Percentiles rank a stretch among this genome's conserved stretches.
Evolutionary conservation across 2,888 invertebrate species (phyloP).

Genomic region (Latrodectus hesperus): DNA sequence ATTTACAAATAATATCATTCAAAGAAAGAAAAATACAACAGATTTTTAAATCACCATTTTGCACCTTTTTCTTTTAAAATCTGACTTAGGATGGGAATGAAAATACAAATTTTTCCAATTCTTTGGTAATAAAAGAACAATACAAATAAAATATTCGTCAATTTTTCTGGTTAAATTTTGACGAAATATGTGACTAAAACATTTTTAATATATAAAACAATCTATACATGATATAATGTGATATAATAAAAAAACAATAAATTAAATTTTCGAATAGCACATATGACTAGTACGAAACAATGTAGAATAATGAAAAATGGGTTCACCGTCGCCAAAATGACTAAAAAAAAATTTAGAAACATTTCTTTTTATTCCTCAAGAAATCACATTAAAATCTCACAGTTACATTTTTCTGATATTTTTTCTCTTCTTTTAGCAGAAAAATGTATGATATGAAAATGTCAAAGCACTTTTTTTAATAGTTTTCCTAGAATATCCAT

Average conservation of each 20-base stretch:
- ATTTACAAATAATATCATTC: no score
- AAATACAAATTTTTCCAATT: background rate
- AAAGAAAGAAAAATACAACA: no score
- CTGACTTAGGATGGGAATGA: background rate
- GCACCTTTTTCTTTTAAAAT: no score
- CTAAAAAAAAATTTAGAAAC: background rate
- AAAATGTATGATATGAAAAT: no score
- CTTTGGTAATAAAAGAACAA: background rate
- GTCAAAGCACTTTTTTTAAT: no score
- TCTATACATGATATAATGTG: slow-evolving; percentile 32
- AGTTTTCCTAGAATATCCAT: no score
- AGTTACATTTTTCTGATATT: no score
- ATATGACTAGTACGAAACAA: slow-evolving; percentile 38
- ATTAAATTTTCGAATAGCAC: slow-evolving; percentile 38
- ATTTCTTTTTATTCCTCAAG: no score
- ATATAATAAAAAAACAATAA: slow-evolving; percentile 48
- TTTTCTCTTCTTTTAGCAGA: no score
- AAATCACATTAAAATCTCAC: no score
- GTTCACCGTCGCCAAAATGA: background rate
- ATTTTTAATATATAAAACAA: slow-evolving; percentile 26
- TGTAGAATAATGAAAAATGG: background rate
- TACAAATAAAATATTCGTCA: background rate
- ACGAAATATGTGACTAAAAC: background rate
- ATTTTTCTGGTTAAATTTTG: background rate
- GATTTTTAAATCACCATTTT: no score